These are phyloP conservation scores for Cephalophus harveyi DNA, from an alignment of 2,113 vertebrate genomes.

Conservation along the genomic window DNA sequence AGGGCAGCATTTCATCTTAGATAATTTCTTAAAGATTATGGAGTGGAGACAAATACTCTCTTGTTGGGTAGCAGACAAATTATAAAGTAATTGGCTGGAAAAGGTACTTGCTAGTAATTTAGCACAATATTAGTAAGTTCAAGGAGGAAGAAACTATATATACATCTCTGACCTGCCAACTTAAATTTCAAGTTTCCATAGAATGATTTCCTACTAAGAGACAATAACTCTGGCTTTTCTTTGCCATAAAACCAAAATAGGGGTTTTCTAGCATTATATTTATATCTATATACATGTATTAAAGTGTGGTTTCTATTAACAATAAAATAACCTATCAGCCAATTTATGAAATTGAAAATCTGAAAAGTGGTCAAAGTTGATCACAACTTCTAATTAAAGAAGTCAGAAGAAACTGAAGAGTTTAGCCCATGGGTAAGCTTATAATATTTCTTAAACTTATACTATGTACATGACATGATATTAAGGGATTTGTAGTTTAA, in stretches of 20 bases:
- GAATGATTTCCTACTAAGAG: not conserved
- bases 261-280: not conserved
- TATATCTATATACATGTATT: not conserved
- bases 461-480: not conserved
- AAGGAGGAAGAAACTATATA: not conserved
- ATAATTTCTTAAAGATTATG: not conserved
- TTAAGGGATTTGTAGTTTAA: not conserved
- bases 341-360: not conserved
- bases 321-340: not conserved
- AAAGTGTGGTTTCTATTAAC: not conserved
- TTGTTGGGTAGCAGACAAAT: constrained; percentile 2
- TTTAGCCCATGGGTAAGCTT: not conserved
- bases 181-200: not conserved
- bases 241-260: not conserved
- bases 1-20: not conserved
- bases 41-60: not conserved
- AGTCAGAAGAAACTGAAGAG: not conserved
- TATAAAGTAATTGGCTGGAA: not conserved
- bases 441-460: not conserved
- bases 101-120: not conserved
- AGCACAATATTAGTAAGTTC: not conserved
- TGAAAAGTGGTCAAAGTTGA: not conserved
- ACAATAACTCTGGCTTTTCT: not conserved
- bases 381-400: not conserved
- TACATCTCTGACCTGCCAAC: not conserved